These are phyloP conservation scores for Tiaroga cobitis DNA, from an alignment of 2,797 vertebrate genomes.

Conservation along the genomic window DNA sequence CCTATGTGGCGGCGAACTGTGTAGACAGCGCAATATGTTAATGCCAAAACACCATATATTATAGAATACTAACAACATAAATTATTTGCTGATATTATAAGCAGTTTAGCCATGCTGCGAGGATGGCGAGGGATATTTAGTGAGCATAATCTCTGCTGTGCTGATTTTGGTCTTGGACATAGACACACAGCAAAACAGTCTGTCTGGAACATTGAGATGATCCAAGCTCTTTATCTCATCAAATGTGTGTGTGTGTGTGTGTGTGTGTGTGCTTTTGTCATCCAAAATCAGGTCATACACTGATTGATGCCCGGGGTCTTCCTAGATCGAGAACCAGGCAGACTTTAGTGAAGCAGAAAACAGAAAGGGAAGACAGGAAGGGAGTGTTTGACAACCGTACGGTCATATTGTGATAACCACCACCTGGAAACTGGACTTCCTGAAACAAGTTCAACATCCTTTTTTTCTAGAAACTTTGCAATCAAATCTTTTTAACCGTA, in stretches of 20 bases:
- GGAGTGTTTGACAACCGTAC: constrained; percentile 28
- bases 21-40: not conserved
- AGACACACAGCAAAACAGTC: constrained; percentile 33
- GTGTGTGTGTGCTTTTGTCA: constrained; percentile 50
- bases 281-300: constrained; percentile 62
- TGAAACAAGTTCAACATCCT: constrained; percentile 21
- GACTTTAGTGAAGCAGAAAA: constrained; percentile 20
- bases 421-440: constrained; percentile 51
- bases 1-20: not conserved
- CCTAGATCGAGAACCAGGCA: constrained; percentile 43
- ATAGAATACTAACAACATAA: constrained; percentile 6
- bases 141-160: constrained; percentile 20
- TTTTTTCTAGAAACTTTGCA: not conserved
- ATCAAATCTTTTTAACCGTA: not conserved
- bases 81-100: constrained; percentile 28
- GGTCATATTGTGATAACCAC: constrained; percentile 32
- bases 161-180: constrained; percentile 46
- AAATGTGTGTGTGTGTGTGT: constrained; percentile 27
- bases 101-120: not conserved
- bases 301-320: constrained; percentile 54
- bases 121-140: constrained; percentile 36
- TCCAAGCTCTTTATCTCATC: constrained; percentile 34
- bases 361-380: constrained; percentile 58
- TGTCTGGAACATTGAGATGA: constrained; percentile 49
- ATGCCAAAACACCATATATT: not conserved